A percentile compares a stretch with the other conserved stretches of the same genome.
Evolutionary conservation across 2,113 vertebrate species (phyloP).

Genomic region (Corythornis madagascariensis): DNA sequence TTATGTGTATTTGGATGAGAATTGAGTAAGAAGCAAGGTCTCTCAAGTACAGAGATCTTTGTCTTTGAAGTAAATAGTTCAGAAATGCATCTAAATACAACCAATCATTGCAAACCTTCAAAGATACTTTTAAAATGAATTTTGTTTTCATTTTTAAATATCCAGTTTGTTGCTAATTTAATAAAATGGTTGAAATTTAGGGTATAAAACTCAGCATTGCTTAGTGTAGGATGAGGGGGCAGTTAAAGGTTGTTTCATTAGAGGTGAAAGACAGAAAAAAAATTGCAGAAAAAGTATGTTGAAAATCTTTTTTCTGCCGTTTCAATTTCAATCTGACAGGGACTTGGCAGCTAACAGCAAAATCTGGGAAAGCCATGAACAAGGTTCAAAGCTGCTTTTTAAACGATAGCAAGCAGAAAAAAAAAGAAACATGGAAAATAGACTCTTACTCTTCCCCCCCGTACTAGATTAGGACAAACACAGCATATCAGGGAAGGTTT

Average conservation of each 20-base stretch:
- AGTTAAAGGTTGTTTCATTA: constrained; percentile 72
- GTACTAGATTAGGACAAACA: constrained; percentile 43
- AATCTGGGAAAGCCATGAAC: constrained; percentile 68
- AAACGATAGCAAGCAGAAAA: constrained; percentile 62
- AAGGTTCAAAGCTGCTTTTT: constrained; percentile 70
- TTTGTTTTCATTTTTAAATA: constrained; percentile 68
- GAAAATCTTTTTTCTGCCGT: constrained; percentile 68
- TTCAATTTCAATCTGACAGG: constrained; percentile 66
- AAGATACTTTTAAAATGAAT: constrained; percentile 52
- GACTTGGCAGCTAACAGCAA: constrained; percentile 73
- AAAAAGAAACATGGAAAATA: constrained; percentile 39
- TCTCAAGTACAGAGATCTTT: neutral
- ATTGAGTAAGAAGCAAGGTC: constrained; percentile 17
- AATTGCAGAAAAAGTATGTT: constrained; percentile 64
- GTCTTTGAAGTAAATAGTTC: constrained; percentile 28
- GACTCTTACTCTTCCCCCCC: neutral
- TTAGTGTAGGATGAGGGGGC: constrained; percentile 63
- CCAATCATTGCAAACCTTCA: constrained; percentile 33
- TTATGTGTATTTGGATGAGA: constrained; percentile 27
- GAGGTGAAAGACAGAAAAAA: constrained; percentile 75
- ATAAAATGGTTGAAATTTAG: constrained; percentile 67
- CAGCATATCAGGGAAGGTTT: neutral
- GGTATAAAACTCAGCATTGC: constrained; percentile 57
- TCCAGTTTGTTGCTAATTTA: constrained; percentile 73
- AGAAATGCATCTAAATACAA: constrained; percentile 57